phyloP scores from a whole-genome alignment of 2,888 invertebrate genomes.

The Polyploca ridens region DNA sequence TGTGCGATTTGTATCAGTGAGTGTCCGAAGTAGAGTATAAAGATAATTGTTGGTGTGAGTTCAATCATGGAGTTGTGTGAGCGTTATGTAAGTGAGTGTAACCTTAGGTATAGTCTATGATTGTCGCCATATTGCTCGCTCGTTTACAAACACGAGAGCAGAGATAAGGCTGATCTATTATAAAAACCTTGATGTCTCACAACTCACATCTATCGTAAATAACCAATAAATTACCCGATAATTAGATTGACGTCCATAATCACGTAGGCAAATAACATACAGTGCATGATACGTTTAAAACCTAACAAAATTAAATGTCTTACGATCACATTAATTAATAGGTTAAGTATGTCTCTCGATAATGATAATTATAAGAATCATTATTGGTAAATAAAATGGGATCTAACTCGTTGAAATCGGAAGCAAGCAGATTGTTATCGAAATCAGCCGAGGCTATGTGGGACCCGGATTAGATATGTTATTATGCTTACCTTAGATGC shows the following conservation, averaged over 20 bases:
- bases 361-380: neutral
- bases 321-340: slow-evolving; percentile 2
- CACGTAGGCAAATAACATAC: slow-evolving; percentile 63
- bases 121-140: neutral
- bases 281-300: slow-evolving; percentile 58
- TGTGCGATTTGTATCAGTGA: too few species aligned
- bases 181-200: slow-evolving; percentile 19
- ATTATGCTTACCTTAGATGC: too few species aligned
- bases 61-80: too few species aligned
- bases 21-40: too few species aligned
- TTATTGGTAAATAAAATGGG: neutral
- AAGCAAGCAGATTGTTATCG: slow-evolving; percentile 13
- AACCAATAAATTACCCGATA: slow-evolving; percentile 35
- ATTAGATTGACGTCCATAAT: slow-evolving; percentile 59
- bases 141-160: neutral
- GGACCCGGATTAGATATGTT: slow-evolving; percentile 18
- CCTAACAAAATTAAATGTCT: slow-evolving; percentile 8
- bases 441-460: slow-evolving; percentile 6
- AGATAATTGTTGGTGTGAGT: too few species aligned
- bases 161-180: slow-evolving; percentile 1
- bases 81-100: neutral
- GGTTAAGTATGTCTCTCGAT: neutral
- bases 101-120: neutral
- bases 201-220: slow-evolving; percentile 14
- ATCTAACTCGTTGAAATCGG: slow-evolving; percentile 10